Percentiles rank a stretch among this genome's conserved stretches.
Conservation (phyloP, 1,140 invertebrate species). For the Cheumatopsyche charites region DNA sequence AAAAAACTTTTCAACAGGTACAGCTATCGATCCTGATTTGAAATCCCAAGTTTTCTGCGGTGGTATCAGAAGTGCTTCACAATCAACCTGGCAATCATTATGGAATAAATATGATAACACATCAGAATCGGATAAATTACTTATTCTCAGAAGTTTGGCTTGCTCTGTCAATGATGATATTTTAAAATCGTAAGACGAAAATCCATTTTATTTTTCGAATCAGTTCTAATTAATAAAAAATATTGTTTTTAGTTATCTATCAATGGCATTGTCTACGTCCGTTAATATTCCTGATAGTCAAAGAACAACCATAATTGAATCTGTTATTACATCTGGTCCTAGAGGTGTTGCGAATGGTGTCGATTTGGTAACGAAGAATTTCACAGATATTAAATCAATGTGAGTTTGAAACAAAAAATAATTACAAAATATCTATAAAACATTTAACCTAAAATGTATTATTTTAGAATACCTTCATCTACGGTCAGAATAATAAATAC, state of each 20-base stretch:
- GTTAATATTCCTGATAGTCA: not conserved
- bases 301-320: constrained; percentile 50
- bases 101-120: not conserved
- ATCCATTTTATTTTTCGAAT: not conserved
- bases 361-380: constrained; percentile 56
- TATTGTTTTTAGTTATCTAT: constrained; percentile 5
- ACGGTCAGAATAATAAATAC: constrained; percentile 5
- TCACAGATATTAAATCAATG: constrained; percentile 54
- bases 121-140: not conserved
- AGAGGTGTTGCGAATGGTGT: constrained; percentile 53
- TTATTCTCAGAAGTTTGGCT: constrained; percentile 1
- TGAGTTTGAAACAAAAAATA: constrained; percentile 33
- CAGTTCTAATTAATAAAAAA: not conserved
- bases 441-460: not conserved
- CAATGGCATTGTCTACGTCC: not conserved
- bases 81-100: constrained; percentile 52
- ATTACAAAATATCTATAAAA: not conserved
- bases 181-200: not conserved
- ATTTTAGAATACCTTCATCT: not conserved
- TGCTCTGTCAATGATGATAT: constrained; percentile 8
- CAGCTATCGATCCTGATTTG: constrained; percentile 49
- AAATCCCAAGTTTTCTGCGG: not conserved
- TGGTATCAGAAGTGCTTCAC: constrained; percentile 40
- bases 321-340: constrained; percentile 54
- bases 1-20: not conserved